These are phyloP conservation scores for Babyrousa celebensis DNA, from an alignment of 2,797 vertebrate genomes.

Conservation along the genomic window DNA sequence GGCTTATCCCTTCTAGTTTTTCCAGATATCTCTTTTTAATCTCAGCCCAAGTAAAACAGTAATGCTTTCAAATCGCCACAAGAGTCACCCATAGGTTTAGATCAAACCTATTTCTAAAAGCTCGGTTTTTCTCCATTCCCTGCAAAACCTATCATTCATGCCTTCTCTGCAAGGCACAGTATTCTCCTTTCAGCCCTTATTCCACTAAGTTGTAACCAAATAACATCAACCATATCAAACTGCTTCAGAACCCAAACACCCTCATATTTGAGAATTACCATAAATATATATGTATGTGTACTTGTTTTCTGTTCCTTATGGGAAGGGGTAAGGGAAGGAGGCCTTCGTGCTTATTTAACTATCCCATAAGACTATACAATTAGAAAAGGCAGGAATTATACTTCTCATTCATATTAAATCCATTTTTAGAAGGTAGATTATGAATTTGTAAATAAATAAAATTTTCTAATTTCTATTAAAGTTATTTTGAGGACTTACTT, in stretches of 20 bases:
- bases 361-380: neutral
- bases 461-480: slow-evolving; percentile 14
- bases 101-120: slow-evolving; percentile 53
- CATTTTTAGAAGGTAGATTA: neutral
- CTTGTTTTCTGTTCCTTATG: neutral
- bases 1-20: slow-evolving; percentile 62
- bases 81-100: slow-evolving; percentile 40
- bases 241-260: neutral
- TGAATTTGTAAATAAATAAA: slow-evolving; percentile 19
- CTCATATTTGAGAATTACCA: neutral
- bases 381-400: slow-evolving; percentile 8
- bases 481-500: slow-evolving; percentile 17
- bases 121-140: neutral
- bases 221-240: neutral
- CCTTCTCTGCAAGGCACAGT: neutral
- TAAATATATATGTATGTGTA: neutral
- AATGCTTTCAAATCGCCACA: slow-evolving; percentile 68
- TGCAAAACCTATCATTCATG: slow-evolving; percentile 17
- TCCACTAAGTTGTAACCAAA: slow-evolving; percentile 3
- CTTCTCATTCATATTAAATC: neutral
- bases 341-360: neutral
- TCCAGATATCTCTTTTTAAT: slow-evolving; percentile 61
- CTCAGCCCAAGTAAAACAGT: slow-evolving; percentile 38
- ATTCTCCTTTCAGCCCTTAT: slow-evolving; percentile 26
- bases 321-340: neutral